Base-by-base conservation (phyloP, 2,797 vertebrate species). In the Aulostomus chinensis region DNA sequence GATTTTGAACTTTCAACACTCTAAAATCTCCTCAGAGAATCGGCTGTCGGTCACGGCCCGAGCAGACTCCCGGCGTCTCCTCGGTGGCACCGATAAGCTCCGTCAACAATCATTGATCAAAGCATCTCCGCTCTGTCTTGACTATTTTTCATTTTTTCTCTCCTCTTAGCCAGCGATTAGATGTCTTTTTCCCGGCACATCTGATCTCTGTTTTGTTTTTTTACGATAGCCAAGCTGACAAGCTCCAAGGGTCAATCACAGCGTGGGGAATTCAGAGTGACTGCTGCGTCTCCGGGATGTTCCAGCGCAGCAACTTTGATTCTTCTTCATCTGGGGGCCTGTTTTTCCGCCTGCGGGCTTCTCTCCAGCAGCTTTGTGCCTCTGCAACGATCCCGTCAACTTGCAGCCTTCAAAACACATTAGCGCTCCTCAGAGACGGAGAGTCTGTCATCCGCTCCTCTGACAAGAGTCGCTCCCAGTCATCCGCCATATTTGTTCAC, bases 391-490 rank as follows among this genome's bases (percentile, higher is more conserved):
- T 73, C 54, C 58, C 58, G 22, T 76, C 61, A 59, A 65, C 53
- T 65, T 51, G 34, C 65, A 58, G 57, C 70, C 64, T 79, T 86
- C 70, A 64, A 6, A 63, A 64, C 41, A 10, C 39, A 66, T 80
- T 33, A 72, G 24, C 9, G 34, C n/a, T 41, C 29, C 10, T 55
- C 40, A 18, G 52, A 15, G 38, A 57, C 18, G 26, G 29, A 21
- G 41, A 20, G 34, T 40, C 57, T 30, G 55, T 46, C 56, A 37
- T 18, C 20, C 29, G 26, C 46, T 51, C 29, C 5, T 29, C 24
- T 36, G 46, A 25, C 10, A 10, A 13, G 30, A 46, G 43, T 3
- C 0, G 36, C 59, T 61, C 14, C 16, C 0, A 51, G 51, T 55
- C 66, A 16, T 32, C 20, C 3, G 49, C 46, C 26, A 18, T 32